Base-by-base conservation (phyloP, 2,888 invertebrate genomes). In the Hyppa rectilinea region DNA sequence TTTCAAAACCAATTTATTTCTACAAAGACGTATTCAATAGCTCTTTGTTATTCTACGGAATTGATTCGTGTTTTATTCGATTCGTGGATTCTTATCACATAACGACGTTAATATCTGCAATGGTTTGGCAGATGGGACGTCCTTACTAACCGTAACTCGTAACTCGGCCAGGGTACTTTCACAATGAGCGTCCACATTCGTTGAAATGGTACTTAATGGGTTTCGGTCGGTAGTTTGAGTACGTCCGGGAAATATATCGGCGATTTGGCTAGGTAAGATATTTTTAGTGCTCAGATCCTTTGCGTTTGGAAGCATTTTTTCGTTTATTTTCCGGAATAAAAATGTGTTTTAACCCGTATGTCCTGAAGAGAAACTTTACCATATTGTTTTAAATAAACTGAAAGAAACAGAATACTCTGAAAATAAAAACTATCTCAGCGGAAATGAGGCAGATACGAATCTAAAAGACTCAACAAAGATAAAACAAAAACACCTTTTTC, bases 61-160 rank as follows among this genome's bases (percentile, higher is more conserved):
- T 90, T 85, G 88, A 90, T 90, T 89, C 87, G 84, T 87, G 85
- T 86, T 90, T 88, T 84, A 90, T 89, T 87, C 82, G 85, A 87
- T 90, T 89, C 84, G 85, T 85, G 89, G 88, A 92, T 92, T 92
- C 91, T 91, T 92, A 93, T 93, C 93, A 89, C 89, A 92, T 89
- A 90, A 87, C 85, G 85, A 83, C 84, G 64, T 91, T 89, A 90
- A 92, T 92, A 91, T 90, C 88, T 84, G 85, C 81, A 79, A 81
- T 79, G 82, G 80, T 76, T 78, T 76, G 78, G 69, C 76, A 83
- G 78, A 81, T 78, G 78, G 81, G 78, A 75, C 83, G 64, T 71
- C 78, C 81, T 76, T 59, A 62, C 63, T 75, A 71, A 45, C 72
- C 78, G 70, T 67, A 88, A 92, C 89, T 91, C 86, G 85, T 85